Base-by-base conservation (phyloP, 2,888 invertebrate species). In the Morpho helenor region DNA sequence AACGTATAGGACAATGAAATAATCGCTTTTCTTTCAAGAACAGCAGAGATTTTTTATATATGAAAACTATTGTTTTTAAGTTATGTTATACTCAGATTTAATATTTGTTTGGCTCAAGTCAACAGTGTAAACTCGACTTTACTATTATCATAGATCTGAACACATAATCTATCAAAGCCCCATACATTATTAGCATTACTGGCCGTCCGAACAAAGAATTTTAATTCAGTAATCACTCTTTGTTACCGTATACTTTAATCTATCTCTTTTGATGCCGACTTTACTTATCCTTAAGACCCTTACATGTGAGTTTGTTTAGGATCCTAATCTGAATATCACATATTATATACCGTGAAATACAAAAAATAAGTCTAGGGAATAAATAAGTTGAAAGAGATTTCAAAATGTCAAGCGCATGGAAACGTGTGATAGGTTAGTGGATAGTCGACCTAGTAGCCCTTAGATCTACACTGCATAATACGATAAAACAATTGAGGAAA, bases 201-300 rank as follows among this genome's bases (percentile, higher is more conserved):
- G 73, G 69, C 72, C 76, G 67, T 65, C 69, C 64, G 67, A 72
- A 87, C 84, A 87, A 88, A 83, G 79, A 81, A 77, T 78, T 84
- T 84, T 84, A 84, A 87, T 84, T 82, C 80, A 77, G 77, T 82
- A 83, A 84, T 81, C 80, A 68, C 64, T 74, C 81, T 85, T 85
- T 86, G 87, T 84, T 80, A 78, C 73, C 66, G 65, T 68, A 79
- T 77, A 81, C 81, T 80, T 84, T 81, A 82, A 79, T 76, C 77
- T 70, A 70, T 75, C 71, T 76, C 74, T 77, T 82, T 78, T 80
- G 78, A 77, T 71, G 69, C 66, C 61, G 68, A 65, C 65, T 82
- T 83, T 79, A 79, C 74, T 74, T 76, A 76, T 72, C 75, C 79
- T 77, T 81, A 81, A 80, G 76, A 68, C 72, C 76, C 71, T 72